These are phyloP conservation scores for Bujurquina vittata DNA, from an alignment of 2,113 vertebrate species.

Conservation along the genomic window DNA sequence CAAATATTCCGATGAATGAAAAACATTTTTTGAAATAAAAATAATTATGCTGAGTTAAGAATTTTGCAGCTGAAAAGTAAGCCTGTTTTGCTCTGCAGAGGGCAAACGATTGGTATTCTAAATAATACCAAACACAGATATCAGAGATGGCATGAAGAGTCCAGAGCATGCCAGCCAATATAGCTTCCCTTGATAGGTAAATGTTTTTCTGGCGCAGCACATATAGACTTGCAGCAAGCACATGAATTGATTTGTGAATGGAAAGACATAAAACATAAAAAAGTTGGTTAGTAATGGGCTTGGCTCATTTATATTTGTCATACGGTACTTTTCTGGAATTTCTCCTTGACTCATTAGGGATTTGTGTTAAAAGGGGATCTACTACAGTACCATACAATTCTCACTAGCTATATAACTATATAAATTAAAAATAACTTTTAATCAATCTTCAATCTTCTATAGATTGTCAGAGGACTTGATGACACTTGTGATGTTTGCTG, in stretches of 20 bases:
- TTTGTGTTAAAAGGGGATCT: not conserved
- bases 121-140: not conserved
- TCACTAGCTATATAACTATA: too few relatives aligned
- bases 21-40: not conserved
- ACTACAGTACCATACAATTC: too few relatives aligned
- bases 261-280: too few relatives aligned
- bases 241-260: too few relatives aligned
- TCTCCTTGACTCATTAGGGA: not conserved
- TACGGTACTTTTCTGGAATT: too few relatives aligned
- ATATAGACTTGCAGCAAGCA: too few relatives aligned
- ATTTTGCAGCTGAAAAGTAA: not conserved
- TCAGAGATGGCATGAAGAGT: not conserved
- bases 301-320: not conserved
- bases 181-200: too few relatives aligned
- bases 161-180: not conserved
- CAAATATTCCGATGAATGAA: not conserved
- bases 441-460: too few relatives aligned
- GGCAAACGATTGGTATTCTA: not conserved
- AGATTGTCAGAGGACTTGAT: too few relatives aligned
- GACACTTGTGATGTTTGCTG: too few relatives aligned
- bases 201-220: too few relatives aligned
- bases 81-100: accelerated
- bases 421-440: too few relatives aligned
- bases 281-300: not conserved
- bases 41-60: not conserved